Evolutionary conservation across 2,113 vertebrate genomes (phyloP), one percentile per base, ranked within the genome.

Genomic region (Corythoichthys intestinalis): DNA sequence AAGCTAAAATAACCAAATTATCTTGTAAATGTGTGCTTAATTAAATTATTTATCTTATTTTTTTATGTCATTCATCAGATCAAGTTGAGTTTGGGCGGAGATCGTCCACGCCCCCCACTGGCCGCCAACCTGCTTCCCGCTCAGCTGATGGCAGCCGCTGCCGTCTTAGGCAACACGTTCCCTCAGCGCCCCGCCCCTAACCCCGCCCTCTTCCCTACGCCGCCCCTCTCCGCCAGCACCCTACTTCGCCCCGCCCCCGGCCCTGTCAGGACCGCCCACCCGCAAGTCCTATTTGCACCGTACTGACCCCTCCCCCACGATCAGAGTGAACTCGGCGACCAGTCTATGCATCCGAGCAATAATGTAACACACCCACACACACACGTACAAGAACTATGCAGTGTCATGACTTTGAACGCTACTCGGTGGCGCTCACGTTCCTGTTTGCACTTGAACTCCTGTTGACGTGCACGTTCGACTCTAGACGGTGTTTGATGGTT

Each of bases 241-340:
- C 92, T 99, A 77, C 94, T 99, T 57, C 92, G 95, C 81, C 94
- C 96, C 14, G 95, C 96, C 68, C 96, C 96, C 0, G 97, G 97
- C 76, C 96, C 97, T 75, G 91, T 99, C 90, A 93, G 96, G 93
- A 98, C 95, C 88, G 84, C 94, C 84, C 96, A 98, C 79, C 93
- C 97, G 4, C 94, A 95, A 1, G 90, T 99, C 86, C 93, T 99
- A 71, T 99, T 98, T 78, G 92, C 97, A 83, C 96, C 97, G 47
- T 99, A 98, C 72, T 99, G 94, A 98, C 74, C 80, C 0, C 49
- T 47, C 65, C 61, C 59, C 37, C 70, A 15, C 47, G 28, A 67
- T 64, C 69, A 38, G 67, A 59, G 41, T 17, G 49, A 39, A 69
- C 13, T 1, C 70, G 73, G 80, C 85, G 28, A 39, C 50, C 65